Evolutionary conservation across 1,140 invertebrate species (phyloP).

Genomic region (Aphaenogaster ashmeadi): DNA sequence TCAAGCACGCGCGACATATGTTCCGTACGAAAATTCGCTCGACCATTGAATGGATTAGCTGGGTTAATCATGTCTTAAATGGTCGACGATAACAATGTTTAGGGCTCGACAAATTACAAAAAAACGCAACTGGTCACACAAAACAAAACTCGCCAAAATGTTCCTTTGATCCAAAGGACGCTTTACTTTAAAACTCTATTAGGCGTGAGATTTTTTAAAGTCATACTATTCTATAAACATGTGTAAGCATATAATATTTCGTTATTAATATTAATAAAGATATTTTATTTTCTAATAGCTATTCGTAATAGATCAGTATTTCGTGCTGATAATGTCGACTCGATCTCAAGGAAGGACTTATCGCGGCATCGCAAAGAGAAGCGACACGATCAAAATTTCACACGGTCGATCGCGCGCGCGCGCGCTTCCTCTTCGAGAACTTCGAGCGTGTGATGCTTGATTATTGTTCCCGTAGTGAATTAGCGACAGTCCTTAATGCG

Average conservation of each 20-base stretch:
- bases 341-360: background rate
- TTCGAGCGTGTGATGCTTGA: background rate
- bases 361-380: background rate
- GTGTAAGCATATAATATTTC: background rate
- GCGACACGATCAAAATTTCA: slow-evolving; percentile 1
- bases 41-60: background rate
- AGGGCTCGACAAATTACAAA: background rate
- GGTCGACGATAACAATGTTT: background rate
- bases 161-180: background rate
- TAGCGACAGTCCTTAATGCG: slow-evolving; percentile 51
- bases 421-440: background rate
- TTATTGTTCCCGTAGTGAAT: slow-evolving; percentile 40
- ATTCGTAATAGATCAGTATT: background rate
- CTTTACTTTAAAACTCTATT: background rate
- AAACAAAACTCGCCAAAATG: background rate
- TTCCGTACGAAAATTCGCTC: slow-evolving; percentile 25
- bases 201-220: background rate
- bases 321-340: background rate
- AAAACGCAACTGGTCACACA: background rate
- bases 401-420: slow-evolving; percentile 4
- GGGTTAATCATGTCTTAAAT: slow-evolving; percentile 5
- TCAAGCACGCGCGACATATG: slow-evolving; percentile 59
- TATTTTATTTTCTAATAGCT: background rate
- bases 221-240: background rate
- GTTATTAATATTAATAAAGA: background rate